Evolutionary conservation across 1,140 invertebrate genomes (phyloP), one percentile per base, ranked within the genome.

Genomic region (Berghia stephanieae): DNA sequence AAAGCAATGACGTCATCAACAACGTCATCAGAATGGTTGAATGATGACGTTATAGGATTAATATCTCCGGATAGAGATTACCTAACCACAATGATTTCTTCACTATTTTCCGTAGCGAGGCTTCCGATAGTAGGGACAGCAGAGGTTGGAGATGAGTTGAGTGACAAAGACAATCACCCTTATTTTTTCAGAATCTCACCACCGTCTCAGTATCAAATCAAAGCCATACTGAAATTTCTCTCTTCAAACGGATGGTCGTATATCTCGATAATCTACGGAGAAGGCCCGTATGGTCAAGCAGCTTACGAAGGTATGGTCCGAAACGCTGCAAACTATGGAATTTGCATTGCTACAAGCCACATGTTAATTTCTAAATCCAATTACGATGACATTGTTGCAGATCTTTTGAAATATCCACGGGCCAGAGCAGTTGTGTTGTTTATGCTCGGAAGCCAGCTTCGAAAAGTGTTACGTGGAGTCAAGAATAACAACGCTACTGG

Each of bases 221-320:
- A 92, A 80, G 93, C 93, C 0, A 93, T 94, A 88, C 91, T 93
- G 8, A 92, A 93, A 85, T 91, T 94, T 67, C 90, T 93, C 36
- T 88, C 76, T 83, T 89, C 78, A 31, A 90, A 93, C 63, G 91
- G 91, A n/a, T 94, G 93, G 93, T 92, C 92, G 75, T 94, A 93
- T 84, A 92, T 94, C 36, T 93, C 93, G 0, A 92, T 93, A 0
- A 91, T 94, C 0, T 92, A 92, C 42, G 91, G 92, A 43, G 92
- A 93, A 83, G 93, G 93, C 68, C 92, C 93, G 82, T 94, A 94
- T 82, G 93, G 93, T 24, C 92, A 93, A 18, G 8, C 44, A 52
- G 70, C 70, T 21, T 72, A 52, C 31, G 70, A 72, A 34, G 55
- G 27, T 49, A 52, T 72, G 2, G 55, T 52, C 8, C 3, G 13